A percentile compares a stretch with the other conserved stretches of the same genome.
These are phyloP conservation scores for Oplegnathus fasciatus DNA, from an alignment of 2,113 vertebrate species.

Conservation along the genomic window DNA sequence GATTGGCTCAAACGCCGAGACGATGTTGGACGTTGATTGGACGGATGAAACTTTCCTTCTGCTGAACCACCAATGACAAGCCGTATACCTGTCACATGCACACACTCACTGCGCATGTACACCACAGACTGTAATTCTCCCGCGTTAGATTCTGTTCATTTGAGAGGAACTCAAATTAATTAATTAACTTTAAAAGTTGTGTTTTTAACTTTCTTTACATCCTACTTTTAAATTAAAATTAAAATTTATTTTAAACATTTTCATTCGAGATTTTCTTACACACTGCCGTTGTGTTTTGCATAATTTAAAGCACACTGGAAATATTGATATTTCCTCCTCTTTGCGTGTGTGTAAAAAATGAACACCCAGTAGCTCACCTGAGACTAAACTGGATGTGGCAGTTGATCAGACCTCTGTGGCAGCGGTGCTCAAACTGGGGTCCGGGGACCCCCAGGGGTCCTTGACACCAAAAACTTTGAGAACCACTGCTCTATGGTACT, in stretches of 20 bases:
- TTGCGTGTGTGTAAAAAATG: no score
- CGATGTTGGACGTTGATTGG: background rate
- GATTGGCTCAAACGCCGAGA: constrained; percentile 27
- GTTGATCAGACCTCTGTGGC: no score
- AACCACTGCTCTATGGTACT: no score
- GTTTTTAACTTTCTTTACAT: background rate
- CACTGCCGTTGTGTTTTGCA: background rate
- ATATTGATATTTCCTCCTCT: background rate
- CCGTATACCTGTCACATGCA: background rate
- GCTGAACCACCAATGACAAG: constrained; percentile 25
- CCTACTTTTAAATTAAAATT: no score
- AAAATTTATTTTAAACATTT: background rate
- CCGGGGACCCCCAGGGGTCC: no score
- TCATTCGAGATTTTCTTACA: background rate
- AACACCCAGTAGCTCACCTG: no score
- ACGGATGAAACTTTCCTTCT: background rate
- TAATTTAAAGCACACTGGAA: background rate
- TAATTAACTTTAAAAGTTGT: background rate
- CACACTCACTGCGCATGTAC: background rate
- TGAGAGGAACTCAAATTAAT: background rate
- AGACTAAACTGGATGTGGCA: no score
- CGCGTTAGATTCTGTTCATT: no score
- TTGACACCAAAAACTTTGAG: no score
- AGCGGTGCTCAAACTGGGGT: no score
- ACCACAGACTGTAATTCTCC: no score